Conservation (phyloP, 2,888 invertebrate genomes). For the Spodoptera littoralis region DNA sequence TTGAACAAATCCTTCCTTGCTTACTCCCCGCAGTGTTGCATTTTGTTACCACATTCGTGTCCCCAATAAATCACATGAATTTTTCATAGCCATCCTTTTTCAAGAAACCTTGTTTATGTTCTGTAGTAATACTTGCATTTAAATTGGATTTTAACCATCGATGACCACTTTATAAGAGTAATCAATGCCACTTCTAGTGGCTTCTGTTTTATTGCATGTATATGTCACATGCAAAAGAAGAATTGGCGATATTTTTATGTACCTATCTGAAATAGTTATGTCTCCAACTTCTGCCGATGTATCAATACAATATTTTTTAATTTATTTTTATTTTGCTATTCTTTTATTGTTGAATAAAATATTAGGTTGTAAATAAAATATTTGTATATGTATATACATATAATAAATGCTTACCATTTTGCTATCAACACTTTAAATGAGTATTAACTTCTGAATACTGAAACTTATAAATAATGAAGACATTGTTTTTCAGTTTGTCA, state of each 20-base stretch:
- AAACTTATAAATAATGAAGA: no score
- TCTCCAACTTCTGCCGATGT: no score
- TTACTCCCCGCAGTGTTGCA: slow-evolving; percentile 54
- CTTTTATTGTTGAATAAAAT: no score
- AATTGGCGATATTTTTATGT: not conserved
- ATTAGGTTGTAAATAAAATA: no score
- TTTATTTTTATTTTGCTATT: no score
- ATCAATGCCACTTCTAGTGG: slow-evolving; percentile 31
- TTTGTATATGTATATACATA: no score
- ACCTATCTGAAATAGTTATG: no score
- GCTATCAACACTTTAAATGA: no score
- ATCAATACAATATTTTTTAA: no score
- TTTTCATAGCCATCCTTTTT: slow-evolving; percentile 71
- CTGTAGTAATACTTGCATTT: slow-evolving; percentile 69
- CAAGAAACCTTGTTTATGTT: slow-evolving; percentile 63
- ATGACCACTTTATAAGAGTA: slow-evolving; percentile 54
- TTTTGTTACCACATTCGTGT: slow-evolving; percentile 48
- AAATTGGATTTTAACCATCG: slow-evolving; percentile 70
- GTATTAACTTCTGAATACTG: no score
- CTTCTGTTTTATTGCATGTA: slow-evolving; percentile 22
- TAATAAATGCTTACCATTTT: no score
- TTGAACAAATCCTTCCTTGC: slow-evolving; percentile 20
- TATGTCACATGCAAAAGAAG: slow-evolving; percentile 4
- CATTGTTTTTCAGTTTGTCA: no score
- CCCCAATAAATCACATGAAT: slow-evolving; percentile 70